Percentiles rank a stretch among this genome's conserved stretches.
Conservation (phyloP, 2,888 invertebrate genomes). For the Tanytarsus gracilentus region DNA sequence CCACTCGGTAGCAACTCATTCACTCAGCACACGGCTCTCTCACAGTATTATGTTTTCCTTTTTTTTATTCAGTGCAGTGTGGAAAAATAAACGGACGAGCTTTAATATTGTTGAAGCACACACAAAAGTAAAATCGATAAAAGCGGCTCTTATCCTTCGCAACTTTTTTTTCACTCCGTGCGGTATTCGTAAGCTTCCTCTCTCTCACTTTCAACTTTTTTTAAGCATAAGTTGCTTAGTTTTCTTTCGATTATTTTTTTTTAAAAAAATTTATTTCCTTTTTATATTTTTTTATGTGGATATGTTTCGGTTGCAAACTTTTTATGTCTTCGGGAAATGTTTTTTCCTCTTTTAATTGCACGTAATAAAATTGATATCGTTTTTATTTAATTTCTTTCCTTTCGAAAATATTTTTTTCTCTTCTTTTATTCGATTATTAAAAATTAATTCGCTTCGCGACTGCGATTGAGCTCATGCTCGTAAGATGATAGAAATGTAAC, state of each 20-base stretch:
- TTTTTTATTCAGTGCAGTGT: background rate
- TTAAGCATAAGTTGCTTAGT: background rate
- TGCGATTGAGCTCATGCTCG: slow-evolving; percentile 9
- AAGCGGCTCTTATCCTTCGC: slow-evolving; percentile 13
- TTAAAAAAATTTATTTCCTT: no score
- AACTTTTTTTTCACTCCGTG: slow-evolving; percentile 4
- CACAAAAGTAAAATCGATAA: slow-evolving; percentile 26
- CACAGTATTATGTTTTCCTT: background rate
- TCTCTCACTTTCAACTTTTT: background rate
- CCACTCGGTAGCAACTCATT: no score
- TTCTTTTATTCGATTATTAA: slow-evolving; percentile 1
- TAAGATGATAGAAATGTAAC: slow-evolving; percentile 23
- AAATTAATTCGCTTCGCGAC: background rate
- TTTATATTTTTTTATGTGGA: no score
- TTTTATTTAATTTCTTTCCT: no score
- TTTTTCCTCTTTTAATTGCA: background rate
- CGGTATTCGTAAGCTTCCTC: background rate
- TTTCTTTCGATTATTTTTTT: background rate
- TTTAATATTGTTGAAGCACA: slow-evolving; percentile 21
- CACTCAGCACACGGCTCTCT: background rate
- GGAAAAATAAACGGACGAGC: no score
- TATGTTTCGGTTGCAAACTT: no score
- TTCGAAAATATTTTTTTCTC: background rate
- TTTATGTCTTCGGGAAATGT: no score
- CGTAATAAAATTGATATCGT: no score